Base-by-base conservation (phyloP, 2,888 invertebrate species). In the Cheilosia pagana region DNA sequence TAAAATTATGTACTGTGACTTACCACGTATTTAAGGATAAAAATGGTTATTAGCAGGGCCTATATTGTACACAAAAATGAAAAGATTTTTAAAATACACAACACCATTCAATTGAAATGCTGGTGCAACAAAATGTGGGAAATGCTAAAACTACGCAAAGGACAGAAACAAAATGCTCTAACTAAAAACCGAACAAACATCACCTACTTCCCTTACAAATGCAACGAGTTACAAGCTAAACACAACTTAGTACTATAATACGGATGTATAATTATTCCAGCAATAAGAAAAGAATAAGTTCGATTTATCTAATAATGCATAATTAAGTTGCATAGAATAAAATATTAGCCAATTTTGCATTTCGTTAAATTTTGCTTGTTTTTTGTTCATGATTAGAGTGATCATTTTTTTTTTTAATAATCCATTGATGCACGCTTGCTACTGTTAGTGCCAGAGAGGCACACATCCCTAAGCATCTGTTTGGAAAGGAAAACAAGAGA, bases 381-480 rank as follows among this genome's bases (percentile, higher is more conserved):
- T 60, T 71, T 43, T 81, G 48, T 75, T 70, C 50, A 72, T 87
- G 63, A 82, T 85, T 79, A 87, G 85, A 79, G 79, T 35, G 14
- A 23, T 50, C 5, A 50, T 25, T 21, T 8, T 28, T 8, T 8
- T 8, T 28, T 28, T 28, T 23, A 23, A 21, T 14, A 50, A 87
- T 88, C 88, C 88, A 87, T 87, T 88, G 87, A 87, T 87, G 87
- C 86, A 72, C 81, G 87, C 87, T 88, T 87, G 87, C 85, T 88
- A 87, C 76, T 83, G 86, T 87, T 87, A 87, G 87, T 87, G 86
- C 88, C 87, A 85, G 88, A 86, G 53, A 87, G 86, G 86, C 87
- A 92, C 90, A 91, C 88, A 89, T 92, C 91, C 90, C 90, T 90
- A 90, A 92, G 91, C 91, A 90, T 91, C 92, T 92, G 90, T 89